Evolutionary conservation across 2,888 invertebrate species (phyloP).

Genomic region (Brenthis daphne): DNA sequence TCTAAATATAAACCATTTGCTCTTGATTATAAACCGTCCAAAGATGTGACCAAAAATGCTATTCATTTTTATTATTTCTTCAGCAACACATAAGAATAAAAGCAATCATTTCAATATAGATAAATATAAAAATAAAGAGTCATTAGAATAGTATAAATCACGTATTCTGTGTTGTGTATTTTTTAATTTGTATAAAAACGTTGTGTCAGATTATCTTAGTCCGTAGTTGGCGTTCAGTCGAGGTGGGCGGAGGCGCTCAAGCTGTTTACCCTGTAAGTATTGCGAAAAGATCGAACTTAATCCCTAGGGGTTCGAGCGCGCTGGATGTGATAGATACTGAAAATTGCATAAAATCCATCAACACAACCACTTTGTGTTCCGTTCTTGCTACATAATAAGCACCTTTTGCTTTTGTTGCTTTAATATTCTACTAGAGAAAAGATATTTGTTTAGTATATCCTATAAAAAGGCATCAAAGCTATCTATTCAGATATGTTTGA

Average conservation of each 20-base stretch:
- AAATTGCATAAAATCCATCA: conserved; percentile 83
- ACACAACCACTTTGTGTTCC: conserved; percentile 68
- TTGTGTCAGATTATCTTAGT: conserved; percentile 28
- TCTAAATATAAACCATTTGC: no score
- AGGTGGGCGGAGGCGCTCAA: conserved; percentile 48
- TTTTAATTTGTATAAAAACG: conserved; percentile 14
- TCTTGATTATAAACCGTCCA: no score
- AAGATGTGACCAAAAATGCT: no score
- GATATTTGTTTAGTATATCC: conserved; percentile 5
- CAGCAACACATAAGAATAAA: conserved; percentile 1
- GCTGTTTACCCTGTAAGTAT: conserved; percentile 76
- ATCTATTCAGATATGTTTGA: not conserved
- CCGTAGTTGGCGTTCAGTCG: conserved; percentile 47
- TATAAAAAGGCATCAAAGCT: not conserved
- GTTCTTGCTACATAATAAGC: conserved; percentile 39
- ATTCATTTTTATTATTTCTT: not conserved
- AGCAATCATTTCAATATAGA: not conserved
- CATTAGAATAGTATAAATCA: conserved; percentile 7
- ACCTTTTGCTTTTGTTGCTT: conserved; percentile 37
- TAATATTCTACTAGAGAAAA: conserved; percentile 13
- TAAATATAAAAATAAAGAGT: conserved; percentile 8
- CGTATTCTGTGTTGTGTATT: conserved; percentile 1
- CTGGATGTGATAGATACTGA: conserved; percentile 80
- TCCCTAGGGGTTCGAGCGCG: conserved; percentile 71
- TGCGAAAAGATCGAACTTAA: conserved; percentile 80